A percentile compares a stretch with the other conserved stretches of the same genome.
These are phyloP conservation scores for Sceloporus undulatus DNA, from an alignment of 2,113 vertebrate species.

Conservation along the genomic window DNA sequence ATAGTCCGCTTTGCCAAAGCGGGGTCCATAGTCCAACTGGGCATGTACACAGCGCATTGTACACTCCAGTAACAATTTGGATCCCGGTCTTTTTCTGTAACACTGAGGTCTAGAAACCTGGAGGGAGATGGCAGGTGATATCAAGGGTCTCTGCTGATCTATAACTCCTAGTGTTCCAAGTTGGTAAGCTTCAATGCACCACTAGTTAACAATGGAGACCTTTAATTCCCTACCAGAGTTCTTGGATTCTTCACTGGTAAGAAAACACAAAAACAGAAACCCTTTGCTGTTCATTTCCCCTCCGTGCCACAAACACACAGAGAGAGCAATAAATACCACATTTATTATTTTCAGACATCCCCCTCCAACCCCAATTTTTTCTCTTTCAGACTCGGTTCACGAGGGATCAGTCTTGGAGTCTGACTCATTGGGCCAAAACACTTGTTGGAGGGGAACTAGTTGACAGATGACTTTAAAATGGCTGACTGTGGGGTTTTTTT, in stretches of 20 bases:
- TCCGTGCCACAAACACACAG: slow-evolving; percentile 3
- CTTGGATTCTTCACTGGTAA: slow-evolving; percentile 53
- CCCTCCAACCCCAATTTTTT: background rate
- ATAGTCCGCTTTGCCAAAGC: no score
- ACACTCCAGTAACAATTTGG: no score
- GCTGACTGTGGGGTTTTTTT: slow-evolving; percentile 68
- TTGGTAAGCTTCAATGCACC: no score
- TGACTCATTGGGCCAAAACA: slow-evolving; percentile 60
- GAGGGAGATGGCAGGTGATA: background rate
- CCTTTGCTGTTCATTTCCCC: slow-evolving; percentile 20
- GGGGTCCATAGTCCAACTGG: no score
- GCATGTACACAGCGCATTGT: no score
- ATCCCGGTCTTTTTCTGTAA: background rate
- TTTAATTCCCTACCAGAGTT: slow-evolving; percentile 62
- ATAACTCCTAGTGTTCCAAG: no score
- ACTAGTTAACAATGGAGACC: background rate
- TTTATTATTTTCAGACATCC: slow-evolving; percentile 28
- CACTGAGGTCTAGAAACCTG: background rate
- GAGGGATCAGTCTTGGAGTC: slow-evolving; percentile 40
- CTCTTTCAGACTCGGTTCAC: slow-evolving; percentile 55
- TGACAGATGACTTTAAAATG: slow-evolving; percentile 63
- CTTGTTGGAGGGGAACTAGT: slow-evolving; percentile 59
- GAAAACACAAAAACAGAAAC: slow-evolving; percentile 33
- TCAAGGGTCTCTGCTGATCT: no score
- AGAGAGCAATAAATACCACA: slow-evolving; percentile 54